Evolutionary conservation across 2,113 vertebrate species (phyloP), one percentile per base, ranked within the genome.

Genomic region (Oreotrochilus melanogaster): DNA sequence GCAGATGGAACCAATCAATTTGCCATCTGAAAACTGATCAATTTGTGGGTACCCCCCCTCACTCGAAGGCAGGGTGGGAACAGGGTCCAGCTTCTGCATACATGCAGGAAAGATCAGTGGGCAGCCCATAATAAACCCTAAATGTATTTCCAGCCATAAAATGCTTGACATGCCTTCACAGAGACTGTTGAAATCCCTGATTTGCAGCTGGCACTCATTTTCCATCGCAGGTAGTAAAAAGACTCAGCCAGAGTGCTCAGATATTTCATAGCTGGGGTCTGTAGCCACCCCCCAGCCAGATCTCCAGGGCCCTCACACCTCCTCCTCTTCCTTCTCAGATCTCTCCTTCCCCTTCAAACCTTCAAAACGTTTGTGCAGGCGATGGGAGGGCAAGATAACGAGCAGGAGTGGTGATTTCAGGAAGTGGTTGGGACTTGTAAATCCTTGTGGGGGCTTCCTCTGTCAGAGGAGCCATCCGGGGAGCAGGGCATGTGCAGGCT

Each of bases 401-500:
- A 88, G 87, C 87, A n/a, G 80, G 53, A 92, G 80, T 94, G 92
- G 88, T 4, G 11, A 91, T 94, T 92, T 95, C 92, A 96, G 96
- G 97, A 90, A 93, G 89, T 93, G 70, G 18, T 33, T 71, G 96
- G 97, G 98, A 90, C 91, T 91, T 80, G 94, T 97, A 98, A 98
- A 97, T 97, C 92, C 92, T 95, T 42, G 83, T 95, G 93, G 97
- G 72, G 98, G 72, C 88, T 95, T 93, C 93, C 92, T 91, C 97
- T 97, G 95, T 96, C 95, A 97, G 96, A 58, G 94, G 78, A 97
- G 96, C 95, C 96, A 91, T 81, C 95, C 86, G 80, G 85, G 75
- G 96, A 98, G 69, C 0, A 6, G 76, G 86, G 88, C 98, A 98
- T 98, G 98, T 97, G 98, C 42, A 42, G 54, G 75, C 93, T 93